These are phyloP conservation scores for Tipula lateralis DNA, from an alignment of 2,888 invertebrate genomes.

Conservation along the genomic window DNA sequence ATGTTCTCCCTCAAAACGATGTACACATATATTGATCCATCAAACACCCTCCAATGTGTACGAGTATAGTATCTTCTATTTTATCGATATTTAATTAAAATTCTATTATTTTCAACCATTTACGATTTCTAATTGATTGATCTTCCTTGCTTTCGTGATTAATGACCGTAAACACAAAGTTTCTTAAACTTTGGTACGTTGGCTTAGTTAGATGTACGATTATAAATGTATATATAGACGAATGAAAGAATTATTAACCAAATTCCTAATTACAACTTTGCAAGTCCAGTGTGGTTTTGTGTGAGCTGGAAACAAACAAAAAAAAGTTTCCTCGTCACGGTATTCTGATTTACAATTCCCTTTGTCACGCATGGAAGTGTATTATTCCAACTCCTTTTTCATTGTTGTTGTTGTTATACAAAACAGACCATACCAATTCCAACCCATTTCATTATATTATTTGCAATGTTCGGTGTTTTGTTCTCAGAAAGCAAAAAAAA, in stretches of 20 bases:
- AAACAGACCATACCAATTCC: background rate
- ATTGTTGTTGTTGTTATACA: background rate
- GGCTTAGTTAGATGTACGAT: background rate
- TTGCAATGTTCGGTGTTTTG: background rate
- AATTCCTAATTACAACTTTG: background rate
- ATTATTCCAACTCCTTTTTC: background rate
- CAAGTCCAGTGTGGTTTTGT: background rate
- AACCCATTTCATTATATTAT: slow-evolving; percentile 19
- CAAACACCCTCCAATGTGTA: no score
- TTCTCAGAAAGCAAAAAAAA: background rate
- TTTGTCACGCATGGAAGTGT: background rate
- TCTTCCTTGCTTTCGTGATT: background rate
- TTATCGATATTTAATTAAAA: background rate
- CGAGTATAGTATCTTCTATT: no score
- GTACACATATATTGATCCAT: no score
- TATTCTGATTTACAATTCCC: slow-evolving; percentile 4
- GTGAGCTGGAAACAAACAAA: background rate
- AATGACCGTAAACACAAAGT: background rate
- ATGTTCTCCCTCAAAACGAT: no score
- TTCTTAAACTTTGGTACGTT: background rate
- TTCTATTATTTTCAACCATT: background rate
- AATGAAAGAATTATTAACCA: background rate
- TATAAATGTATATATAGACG: background rate
- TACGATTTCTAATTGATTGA: background rate
- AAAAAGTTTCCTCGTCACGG: background rate